Evolutionary conservation across 2,797 vertebrate genomes (phyloP).

Genomic region (Anniella stebbinsi): DNA sequence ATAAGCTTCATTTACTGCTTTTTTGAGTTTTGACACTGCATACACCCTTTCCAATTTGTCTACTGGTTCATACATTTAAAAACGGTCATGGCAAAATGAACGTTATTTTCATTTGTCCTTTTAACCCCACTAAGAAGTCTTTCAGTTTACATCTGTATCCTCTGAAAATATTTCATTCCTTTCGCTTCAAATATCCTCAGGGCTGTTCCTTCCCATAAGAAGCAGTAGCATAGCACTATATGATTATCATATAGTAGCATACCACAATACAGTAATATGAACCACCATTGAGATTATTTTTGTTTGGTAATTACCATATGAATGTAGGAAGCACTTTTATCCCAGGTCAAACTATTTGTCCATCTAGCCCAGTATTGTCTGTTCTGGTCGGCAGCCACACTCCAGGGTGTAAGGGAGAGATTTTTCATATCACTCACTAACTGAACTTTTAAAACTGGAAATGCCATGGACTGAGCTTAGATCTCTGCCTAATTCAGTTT

Average conservation of each 20-base stretch:
- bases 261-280: not conserved
- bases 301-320: not conserved
- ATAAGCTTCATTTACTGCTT: not conserved
- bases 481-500: not conserved
- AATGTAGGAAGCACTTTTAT: not conserved
- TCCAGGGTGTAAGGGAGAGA: not conserved
- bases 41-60: not conserved
- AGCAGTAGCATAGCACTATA: not conserved
- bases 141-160: not conserved
- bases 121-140: not conserved
- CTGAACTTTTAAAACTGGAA: not conserved
- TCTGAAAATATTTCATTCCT: not conserved
- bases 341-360: not conserved
- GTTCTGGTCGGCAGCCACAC: not conserved
- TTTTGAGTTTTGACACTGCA: not conserved
- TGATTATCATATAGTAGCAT: not conserved
- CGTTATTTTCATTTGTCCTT: not conserved
- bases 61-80: not conserved
- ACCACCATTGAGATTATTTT: not conserved
- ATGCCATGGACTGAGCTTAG: not conserved
- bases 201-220: rapidly evolving
- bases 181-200: not conserved
- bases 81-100: not conserved
- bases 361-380: not conserved
- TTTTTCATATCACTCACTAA: not conserved